Base-by-base conservation (phyloP, 2,113 vertebrate genomes). In the Oplegnathus fasciatus region DNA sequence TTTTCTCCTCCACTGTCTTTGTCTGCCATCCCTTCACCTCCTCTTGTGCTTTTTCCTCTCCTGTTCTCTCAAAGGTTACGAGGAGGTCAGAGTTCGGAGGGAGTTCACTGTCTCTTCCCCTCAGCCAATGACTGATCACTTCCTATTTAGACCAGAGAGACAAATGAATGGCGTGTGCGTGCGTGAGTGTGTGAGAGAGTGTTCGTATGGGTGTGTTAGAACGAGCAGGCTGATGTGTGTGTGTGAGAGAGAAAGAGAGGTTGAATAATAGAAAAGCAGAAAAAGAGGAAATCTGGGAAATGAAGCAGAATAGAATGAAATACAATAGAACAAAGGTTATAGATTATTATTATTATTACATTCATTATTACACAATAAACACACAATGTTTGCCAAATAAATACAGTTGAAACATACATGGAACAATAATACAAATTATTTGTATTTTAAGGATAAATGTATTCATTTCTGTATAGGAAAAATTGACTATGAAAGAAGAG, bases 101-200 rank as follows among this genome's bases (percentile, higher is more conserved):
- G 88, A 93, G 93, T 93, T 93, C 91, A 82, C 64, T 1, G 52
- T 88, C 86, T 86, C 85, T 75, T 84, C 85, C 73, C 66, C 75
- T 86, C 78, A 82, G 74, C 84, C 84, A 86, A 68, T 93, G 93
- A 94, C 75, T 54, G 86, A 93, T 93, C 57, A 91, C 86, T 94
- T 94, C 92, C 91, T 93, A 91, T 90, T 93, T 92, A 90, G 69
- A 88, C 34, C 34, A 46, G 40, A 40, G 82, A 84, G 85, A 89
- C 78, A 78, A 87, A 88, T 88, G 71, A 82, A 58, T 3, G 5
- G 65, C 34, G 62, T 77, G 55, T 32, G 20, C 24, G 70, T 44
- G 52, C 32, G 67, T 22, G 32, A 14, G 69, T 26, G n/a, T 55
- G 48, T 70, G 73, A 54, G 60, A 62, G 72, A 20, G 73, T 24